Percentiles rank a stretch among this genome's conserved stretches.
phyloP scores from a whole-genome alignment of 2,113 vertebrate species.

The Crotophaga sulcirostris region DNA sequence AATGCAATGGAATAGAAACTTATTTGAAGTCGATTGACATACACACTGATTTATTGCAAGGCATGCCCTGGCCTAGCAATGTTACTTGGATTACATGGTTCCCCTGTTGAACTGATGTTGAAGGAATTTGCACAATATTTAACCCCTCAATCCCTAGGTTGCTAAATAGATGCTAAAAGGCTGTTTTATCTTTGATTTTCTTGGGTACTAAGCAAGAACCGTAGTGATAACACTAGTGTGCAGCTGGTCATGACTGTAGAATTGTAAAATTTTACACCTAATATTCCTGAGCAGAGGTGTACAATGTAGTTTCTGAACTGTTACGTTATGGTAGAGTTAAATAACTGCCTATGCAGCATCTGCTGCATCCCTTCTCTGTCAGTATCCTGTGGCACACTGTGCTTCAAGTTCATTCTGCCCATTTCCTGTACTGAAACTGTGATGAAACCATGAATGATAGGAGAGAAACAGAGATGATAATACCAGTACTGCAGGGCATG shows the following conservation, averaged over 20 bases:
- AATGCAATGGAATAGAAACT: not conserved
- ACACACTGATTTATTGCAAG: not conserved
- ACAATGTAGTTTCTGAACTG: not conserved
- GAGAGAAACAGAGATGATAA: not conserved
- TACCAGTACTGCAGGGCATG: not conserved
- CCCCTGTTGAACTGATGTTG: not conserved
- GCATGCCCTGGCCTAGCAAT: not conserved
- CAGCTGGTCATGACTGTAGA: not conserved
- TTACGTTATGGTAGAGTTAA: fast-evolving
- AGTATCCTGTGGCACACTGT: not conserved
- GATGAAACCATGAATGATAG: not conserved
- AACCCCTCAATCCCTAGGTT: not conserved
- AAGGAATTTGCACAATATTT: not conserved
- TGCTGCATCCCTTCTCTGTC: not conserved
- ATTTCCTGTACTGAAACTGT: not conserved
- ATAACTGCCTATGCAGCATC: not conserved
- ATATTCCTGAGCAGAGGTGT: not conserved
- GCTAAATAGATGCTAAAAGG: not conserved
- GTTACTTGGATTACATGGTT: not conserved
- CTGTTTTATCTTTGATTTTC: not conserved
- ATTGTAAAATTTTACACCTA: not conserved
- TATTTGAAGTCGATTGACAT: not conserved
- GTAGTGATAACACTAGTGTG: not conserved
- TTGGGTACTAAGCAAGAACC: not conserved
- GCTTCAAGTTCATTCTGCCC: not conserved